Percentiles rank a stretch among this genome's conserved stretches.
These are phyloP conservation scores for Oscheius onirici DNA, from an alignment of 2,888 invertebrate species.

Conservation along the genomic window DNA sequence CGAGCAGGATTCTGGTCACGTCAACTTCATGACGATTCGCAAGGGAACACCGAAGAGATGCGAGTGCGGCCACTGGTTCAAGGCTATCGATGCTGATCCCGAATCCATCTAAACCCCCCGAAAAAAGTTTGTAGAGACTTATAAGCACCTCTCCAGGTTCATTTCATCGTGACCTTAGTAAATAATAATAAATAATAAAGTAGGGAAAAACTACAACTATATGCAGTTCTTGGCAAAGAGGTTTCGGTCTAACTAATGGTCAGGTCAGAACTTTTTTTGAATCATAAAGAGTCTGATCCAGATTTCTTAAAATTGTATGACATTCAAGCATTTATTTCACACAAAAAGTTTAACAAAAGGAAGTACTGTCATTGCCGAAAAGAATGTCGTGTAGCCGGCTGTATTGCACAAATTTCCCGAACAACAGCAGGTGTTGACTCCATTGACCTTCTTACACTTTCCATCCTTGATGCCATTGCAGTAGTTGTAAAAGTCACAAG, in stretches of 20 bases:
- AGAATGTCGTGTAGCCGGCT: neutral
- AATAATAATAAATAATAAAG: too few species aligned
- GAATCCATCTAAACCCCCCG: conserved; percentile 59
- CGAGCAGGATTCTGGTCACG: conserved; percentile 88
- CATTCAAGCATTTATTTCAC: too few species aligned
- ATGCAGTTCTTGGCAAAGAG: too few species aligned
- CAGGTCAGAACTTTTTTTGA: too few species aligned
- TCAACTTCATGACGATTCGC: conserved; percentile 95
- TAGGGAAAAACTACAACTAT: too few species aligned
- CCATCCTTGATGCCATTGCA: neutral
- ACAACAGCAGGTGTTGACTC: conserved; percentile 6
- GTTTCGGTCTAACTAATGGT: too few species aligned
- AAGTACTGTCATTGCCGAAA: too few species aligned
- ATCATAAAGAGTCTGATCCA: too few species aligned
- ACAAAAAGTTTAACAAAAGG: too few species aligned
- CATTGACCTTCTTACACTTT: neutral
- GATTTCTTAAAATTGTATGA: too few species aligned
- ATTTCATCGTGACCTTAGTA: conserved; percentile 18
- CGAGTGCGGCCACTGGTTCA: conserved; percentile 87
- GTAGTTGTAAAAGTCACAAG: too few species aligned
- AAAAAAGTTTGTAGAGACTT: conserved; percentile 19
- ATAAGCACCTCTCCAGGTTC: too few species aligned
- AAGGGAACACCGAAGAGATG: conserved; percentile 84
- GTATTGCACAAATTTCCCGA: neutral
- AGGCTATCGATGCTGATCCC: conserved; percentile 79